Evolutionary conservation across 2,888 invertebrate species (phyloP), one percentile per base, ranked within the genome.

Genomic region (Eucera pruinosa): DNA sequence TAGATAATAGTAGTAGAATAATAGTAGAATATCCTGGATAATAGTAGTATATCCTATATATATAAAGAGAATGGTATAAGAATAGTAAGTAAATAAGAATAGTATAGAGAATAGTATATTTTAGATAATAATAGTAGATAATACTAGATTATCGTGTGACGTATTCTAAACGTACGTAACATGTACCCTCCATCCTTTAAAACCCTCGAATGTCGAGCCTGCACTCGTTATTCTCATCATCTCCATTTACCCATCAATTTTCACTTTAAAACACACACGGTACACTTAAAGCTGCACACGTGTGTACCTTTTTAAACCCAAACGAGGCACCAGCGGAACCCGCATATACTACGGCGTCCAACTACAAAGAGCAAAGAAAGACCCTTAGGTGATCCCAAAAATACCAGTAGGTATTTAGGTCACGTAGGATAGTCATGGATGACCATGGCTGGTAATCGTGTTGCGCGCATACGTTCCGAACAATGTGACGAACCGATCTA

Each of bases 401-500:
- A 66, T 52, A 71, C 57, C 33, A 23, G 23, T 41, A 33, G 61
- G 52, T 48, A 72, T 76, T 61, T 48, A 18, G 72, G 72, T 66
- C 66, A 45, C 70, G 39, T 50, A 23, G 9, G 57, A 36, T 41
- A 43, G 39, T 13, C 45, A 15, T 47, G 47, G 45, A 36, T n/a
- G 33, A 20, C 25, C 36, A 13, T 23, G 23, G 58, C 61, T 6
- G n/a, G 39, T 71, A 62, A 45, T 47, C 54, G 57, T 41, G 65
- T 65, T 48, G 13, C 20, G 6, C 15, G 61, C 64, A 50, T 60
- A 48, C 27, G 25, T 41, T 13, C 45, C 11, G n/a, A 30, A 83
- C 79, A 85, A 84, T 81, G 81, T 66, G 58, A 55, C 45, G 5
- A 11, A 65, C 41, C 18, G 48, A 68, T 76, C 69, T 66, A 52